Evolutionary conservation across 2,888 invertebrate genomes (phyloP).

Genomic region (Troides aeacus): DNA sequence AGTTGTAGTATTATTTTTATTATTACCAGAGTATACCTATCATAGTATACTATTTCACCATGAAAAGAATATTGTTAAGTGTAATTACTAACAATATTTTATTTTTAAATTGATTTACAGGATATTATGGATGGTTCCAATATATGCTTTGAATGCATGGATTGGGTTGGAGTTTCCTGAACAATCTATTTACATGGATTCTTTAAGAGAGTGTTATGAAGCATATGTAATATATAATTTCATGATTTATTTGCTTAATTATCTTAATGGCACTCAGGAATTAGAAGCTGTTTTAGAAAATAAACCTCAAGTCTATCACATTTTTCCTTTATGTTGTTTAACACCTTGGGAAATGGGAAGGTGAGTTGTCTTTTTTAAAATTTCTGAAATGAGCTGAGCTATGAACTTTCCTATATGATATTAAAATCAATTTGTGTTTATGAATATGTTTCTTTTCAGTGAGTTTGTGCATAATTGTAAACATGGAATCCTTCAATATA

Average conservation of each 20-base stretch:
- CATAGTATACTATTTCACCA: too few species aligned
- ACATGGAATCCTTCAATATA: conserved; percentile 97
- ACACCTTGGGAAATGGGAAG: conserved; percentile 96
- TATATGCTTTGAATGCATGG: conserved; percentile 97
- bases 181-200: conserved; percentile 95
- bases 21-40: too few species aligned
- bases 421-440: not conserved
- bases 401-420: not conserved
- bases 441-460: conserved; percentile 67
- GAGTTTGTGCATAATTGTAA: conserved; percentile 97
- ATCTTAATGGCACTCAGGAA: conserved; percentile 92
- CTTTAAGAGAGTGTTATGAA: conserved; percentile 96
- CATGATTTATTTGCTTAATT: conserved; percentile 95
- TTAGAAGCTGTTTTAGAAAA: conserved; percentile 89
- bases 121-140: conserved; percentile 98
- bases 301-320: conserved; percentile 92
- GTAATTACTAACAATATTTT: not conserved
- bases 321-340: conserved; percentile 94
- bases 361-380: conserved; percentile 54
- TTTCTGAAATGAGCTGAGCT: not conserved
- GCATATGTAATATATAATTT: conserved; percentile 99
- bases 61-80: too few species aligned
- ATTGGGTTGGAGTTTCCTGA: conserved; percentile 92
- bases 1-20: not conserved
- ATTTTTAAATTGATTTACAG: conserved; percentile 74